Conservation (phyloP, 2,888 invertebrate genomes). For the Odontocolon sp. region DNA sequence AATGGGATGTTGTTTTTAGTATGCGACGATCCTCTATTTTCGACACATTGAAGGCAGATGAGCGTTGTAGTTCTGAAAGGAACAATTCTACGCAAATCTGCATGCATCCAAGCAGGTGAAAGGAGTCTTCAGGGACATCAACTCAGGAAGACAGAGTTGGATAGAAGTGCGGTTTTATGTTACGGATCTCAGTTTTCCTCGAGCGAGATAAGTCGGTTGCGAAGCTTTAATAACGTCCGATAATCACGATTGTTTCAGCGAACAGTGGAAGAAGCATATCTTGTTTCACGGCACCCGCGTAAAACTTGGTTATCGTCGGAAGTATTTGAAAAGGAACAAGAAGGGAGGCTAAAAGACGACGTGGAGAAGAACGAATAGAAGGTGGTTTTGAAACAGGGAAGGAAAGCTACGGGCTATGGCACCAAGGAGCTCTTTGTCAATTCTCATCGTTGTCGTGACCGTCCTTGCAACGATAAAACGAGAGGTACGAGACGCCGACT, state of each 20-base stretch:
- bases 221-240: constrained; percentile 23
- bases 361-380: constrained; percentile 4
- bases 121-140: background rate
- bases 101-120: background rate
- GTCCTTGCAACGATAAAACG: constrained; percentile 12
- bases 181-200: background rate
- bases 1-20: background rate
- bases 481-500: background rate
- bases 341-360: too few relatives aligned
- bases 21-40: background rate
- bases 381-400: background rate
- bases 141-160: background rate
- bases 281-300: constrained; percentile 11
- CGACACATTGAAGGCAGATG: constrained; percentile 19
- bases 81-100: background rate
- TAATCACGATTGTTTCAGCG: constrained; percentile 22
- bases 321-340: too few relatives aligned
- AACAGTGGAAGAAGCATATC: background rate
- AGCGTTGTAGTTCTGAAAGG: constrained; percentile 20
- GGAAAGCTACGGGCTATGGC: too few relatives aligned
- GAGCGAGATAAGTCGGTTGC: constrained; percentile 8
- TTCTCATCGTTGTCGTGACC: constrained; percentile 36
- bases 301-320: constrained; percentile 16
- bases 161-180: background rate
- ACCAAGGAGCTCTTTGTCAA: constrained; percentile 47